Evolutionary conservation across 1,140 invertebrate species (phyloP), one percentile per base, ranked within the genome.

Genomic region (Zophobas atratus): DNA sequence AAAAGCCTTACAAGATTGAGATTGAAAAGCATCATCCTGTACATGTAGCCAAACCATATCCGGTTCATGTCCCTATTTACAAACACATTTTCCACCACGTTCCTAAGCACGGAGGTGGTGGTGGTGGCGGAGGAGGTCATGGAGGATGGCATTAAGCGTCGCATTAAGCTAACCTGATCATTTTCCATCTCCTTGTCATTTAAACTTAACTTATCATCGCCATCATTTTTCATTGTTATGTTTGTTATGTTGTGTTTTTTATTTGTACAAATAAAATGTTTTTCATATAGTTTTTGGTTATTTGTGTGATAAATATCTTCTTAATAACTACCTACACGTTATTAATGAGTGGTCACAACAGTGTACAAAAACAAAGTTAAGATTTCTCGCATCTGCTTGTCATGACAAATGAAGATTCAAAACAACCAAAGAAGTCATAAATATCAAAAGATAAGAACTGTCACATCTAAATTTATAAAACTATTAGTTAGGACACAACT

Each of bases 31-130:
- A 92, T 82, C 92, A 93, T 77, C 90, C 92, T 81, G 91, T 93
- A 49, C 91, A 92, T 20, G 91, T 94, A 8, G 48, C 75, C 78
- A 93, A 93, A 85, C 93, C 93, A 33, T 93, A 93, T 86, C 91
- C 92, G 43, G 92, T 94, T 76, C 92, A 93, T 78, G 91, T 92
- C n/a, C 93, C 92, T 2, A 91, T 94, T 72, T 94, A 94, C 88
- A 94, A 93, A 85, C 92, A 94, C 86, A 91, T 94, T 79, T 92
- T 93, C 87, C 92, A 75, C 35, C 73, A 75, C 56, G 73, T 75
- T 49, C 38, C 72, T 8, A 75, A 75, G 51, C 73, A 75, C 43
- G 51, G 49, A 74, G 70, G 60, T n/a, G 60, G 60, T 33, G 60
- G 70, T 48, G 70, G 70, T 33, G 70, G 67, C 33, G 67, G 70